Percentiles rank a stretch among this genome's conserved stretches.
Conservation (phyloP, 92 coral and sea anemone species). For the Desmophyllum pertusum region DNA sequence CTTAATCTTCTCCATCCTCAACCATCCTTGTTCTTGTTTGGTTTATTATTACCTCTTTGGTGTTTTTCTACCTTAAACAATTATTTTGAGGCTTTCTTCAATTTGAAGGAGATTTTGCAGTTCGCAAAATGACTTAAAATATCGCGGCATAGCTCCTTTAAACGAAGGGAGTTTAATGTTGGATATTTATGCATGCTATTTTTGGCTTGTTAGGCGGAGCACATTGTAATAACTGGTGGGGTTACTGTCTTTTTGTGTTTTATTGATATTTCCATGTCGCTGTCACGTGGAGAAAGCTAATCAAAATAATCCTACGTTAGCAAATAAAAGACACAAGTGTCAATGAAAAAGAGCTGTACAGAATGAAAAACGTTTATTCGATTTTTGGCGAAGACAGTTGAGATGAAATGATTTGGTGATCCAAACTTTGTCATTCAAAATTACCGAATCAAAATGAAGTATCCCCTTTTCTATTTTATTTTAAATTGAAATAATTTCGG, state of each 20-base stretch:
- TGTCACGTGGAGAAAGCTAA: background rate
- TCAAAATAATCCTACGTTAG: background rate
- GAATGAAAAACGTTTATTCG: background rate
- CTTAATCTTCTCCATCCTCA: too few species aligned
- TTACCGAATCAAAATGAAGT: background rate
- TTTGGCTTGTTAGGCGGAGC: background rate
- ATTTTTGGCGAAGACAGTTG: background rate
- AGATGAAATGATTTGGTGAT: background rate
- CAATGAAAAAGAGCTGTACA: background rate
- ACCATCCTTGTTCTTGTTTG: too few species aligned
- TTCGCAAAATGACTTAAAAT: too few species aligned
- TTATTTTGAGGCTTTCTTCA: too few species aligned
- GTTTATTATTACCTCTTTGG: too few species aligned
- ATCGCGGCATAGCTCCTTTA: too few species aligned
- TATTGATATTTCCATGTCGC: background rate
- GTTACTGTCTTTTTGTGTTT: background rate
- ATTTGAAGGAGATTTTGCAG: too few species aligned
- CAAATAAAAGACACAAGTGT: background rate
- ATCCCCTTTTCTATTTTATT: background rate
- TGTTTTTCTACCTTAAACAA: too few species aligned
- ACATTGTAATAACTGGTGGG: background rate
- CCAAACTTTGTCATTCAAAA: background rate
- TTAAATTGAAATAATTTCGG: background rate
- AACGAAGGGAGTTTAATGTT: background rate
- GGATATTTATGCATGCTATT: background rate